These are phyloP conservation scores for Perccottus glenii DNA, from an alignment of 2,113 vertebrate species.

Conservation along the genomic window DNA sequence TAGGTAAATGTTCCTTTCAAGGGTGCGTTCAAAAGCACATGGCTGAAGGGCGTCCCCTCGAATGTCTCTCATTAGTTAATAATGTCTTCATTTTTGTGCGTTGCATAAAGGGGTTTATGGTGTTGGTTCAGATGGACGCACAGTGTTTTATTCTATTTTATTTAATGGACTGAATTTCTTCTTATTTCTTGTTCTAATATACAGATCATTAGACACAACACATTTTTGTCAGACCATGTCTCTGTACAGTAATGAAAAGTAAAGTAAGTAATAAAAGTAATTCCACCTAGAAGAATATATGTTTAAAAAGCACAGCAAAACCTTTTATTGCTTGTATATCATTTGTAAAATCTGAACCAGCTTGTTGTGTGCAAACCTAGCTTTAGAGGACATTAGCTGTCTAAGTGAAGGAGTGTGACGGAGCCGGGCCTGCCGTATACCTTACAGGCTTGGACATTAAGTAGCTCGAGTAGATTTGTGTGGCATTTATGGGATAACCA, in stretches of 20 bases:
- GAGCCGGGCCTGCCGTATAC: background rate
- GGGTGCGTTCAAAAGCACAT: background rate
- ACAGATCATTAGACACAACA: background rate
- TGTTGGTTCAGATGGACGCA: background rate
- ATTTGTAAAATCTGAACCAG: background rate
- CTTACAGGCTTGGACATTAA: constrained; percentile 39
- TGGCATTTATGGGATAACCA: constrained; percentile 67
- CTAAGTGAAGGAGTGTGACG: constrained; percentile 1
- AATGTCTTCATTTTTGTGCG: background rate
- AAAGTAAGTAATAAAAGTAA: no score
- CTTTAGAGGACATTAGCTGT: constrained; percentile 11
- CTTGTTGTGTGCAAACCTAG: background rate
- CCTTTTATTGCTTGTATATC: background rate
- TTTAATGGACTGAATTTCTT: background rate
- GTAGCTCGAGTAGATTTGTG: constrained; percentile 55
- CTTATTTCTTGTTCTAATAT: background rate
- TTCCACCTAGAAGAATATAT: no score
- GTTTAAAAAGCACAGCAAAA: no score
- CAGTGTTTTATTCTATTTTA: background rate
- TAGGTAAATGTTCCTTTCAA: background rate
- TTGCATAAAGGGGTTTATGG: background rate
- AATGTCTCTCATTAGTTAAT: background rate
- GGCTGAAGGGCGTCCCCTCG: background rate
- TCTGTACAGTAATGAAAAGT: no score
- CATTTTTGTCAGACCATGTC: no score